Evolutionary conservation across 2,888 invertebrate genomes (phyloP), one percentile per base, ranked within the genome.

Genomic region (Yponomeuta cagnagella): DNA sequence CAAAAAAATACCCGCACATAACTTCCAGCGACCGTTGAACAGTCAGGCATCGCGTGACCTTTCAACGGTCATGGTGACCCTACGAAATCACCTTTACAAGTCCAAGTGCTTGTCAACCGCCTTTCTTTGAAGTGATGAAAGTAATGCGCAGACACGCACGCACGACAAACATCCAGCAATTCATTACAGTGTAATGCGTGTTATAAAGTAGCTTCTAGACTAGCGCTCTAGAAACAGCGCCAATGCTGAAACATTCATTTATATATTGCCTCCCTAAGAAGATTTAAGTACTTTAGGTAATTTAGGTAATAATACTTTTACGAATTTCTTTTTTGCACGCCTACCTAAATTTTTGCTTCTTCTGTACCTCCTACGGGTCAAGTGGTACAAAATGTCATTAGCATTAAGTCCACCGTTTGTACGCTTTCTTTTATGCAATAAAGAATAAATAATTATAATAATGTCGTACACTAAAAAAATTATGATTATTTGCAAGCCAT

Each of bases 81-180:
- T 23, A 52, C 30, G 12, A 23, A 10, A 30, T 31, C 52, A 30
- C 23, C 68, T 12, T 52, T 31, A 15, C 52, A 31, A 68, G 68
- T 8, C 23, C 68, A 48, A 30, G 68, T 68, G 30, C 23, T 52
- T 30, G 23, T 48, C 68, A 48, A 68, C 68, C 68, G 68, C 70
- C 63, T 70, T 70, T 70, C 70, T 43, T 70, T 63, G 33, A 70
- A 70, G 70, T 63, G 63, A 70, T 70, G 70, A 70, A 70, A 70
- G 63, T 70, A 70, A 63, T 63, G 63, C 68, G n/a, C 23, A 37
- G 37, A 67, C 43, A 10, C 63, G 69, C 69, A 58, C 37, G 33
- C 69, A n/a, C 31, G 10, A n/a, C 10, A 58, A 33, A 33, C 69
- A 30, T 69, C 58, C 69, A 30, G 30, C 69, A 30, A 69, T 58